Conservation (phyloP, 2,113 vertebrate species). For the Pluvialis apricaria region DNA sequence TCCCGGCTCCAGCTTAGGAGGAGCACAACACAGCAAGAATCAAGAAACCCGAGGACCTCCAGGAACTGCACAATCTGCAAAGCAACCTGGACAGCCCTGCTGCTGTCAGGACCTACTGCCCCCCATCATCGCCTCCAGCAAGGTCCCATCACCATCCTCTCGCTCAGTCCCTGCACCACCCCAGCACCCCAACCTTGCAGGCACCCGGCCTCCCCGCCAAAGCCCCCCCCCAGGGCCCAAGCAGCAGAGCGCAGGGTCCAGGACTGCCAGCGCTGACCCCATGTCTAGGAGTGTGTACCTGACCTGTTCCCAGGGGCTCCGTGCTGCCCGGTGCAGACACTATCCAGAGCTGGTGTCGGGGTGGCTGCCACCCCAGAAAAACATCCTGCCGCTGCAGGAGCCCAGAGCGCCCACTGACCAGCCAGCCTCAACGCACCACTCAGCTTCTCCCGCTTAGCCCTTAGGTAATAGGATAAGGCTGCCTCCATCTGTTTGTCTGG, state of each 20-base stretch:
- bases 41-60: background rate
- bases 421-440: background rate
- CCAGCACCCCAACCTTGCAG: background rate
- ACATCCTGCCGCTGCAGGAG: background rate
- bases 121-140: accelerated
- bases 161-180: accelerated
- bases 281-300: accelerated
- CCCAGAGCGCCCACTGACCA: background rate
- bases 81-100: background rate
- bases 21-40: background rate
- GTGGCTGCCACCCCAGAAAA: background rate
- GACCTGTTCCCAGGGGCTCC: background rate
- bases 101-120: background rate
- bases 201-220: background rate
- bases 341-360: background rate
- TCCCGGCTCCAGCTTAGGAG: background rate
- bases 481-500: slow-evolving; percentile 47
- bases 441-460: background rate
- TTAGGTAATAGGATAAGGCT: slow-evolving; percentile 28
- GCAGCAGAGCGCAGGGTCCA: background rate
- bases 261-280: background rate
- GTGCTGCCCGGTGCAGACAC: background rate
- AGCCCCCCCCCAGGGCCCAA: background rate
- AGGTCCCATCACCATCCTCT: background rate
- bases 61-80: background rate